Evolutionary conservation across 2,113 vertebrate species (phyloP).

Genomic region (Meleagris gallopavo): DNA sequence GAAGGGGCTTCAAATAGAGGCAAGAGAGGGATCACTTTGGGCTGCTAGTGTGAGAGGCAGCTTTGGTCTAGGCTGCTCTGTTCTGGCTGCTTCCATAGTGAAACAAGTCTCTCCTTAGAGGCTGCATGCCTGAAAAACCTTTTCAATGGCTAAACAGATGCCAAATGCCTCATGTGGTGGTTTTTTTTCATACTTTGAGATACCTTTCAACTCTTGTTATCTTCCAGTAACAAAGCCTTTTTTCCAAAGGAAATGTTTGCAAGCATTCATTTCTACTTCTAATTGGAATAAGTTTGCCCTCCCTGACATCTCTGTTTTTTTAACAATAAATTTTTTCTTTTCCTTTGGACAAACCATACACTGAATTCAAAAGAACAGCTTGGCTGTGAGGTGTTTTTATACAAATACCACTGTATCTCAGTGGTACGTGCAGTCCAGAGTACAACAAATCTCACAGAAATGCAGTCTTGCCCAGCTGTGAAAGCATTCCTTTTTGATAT

Average conservation of each 20-base stretch:
- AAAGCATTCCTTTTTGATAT: conserved; percentile 17
- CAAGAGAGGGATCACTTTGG: conserved; percentile 46
- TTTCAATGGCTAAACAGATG: not conserved
- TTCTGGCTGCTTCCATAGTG: conserved; percentile 54
- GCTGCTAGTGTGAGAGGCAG: conserved; percentile 6
- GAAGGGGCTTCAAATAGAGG: conserved; percentile 47
- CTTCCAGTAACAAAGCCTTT: not conserved
- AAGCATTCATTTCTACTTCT: not conserved
- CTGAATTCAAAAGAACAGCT: not conserved
- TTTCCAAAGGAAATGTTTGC: not conserved
- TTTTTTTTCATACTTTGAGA: not conserved
- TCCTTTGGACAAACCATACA: not conserved
- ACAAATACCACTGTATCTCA: not conserved
- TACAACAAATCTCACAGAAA: not conserved
- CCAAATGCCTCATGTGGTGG: not conserved
- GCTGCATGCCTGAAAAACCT: not conserved
- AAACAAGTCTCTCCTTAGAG: conserved; percentile 15
- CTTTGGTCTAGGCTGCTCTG: conserved; percentile 32
- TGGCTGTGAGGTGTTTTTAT: not conserved
- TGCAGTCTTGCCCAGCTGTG: not conserved
- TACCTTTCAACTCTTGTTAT: not conserved
- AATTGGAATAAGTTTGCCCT: not conserved
- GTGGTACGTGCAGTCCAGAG: not conserved
- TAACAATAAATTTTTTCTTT: not conserved
- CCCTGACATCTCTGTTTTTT: not conserved